Evolutionary conservation across 2,113 vertebrate genomes (phyloP), one percentile per base, ranked within the genome.

Genomic region (Mastomys coucha): DNA sequence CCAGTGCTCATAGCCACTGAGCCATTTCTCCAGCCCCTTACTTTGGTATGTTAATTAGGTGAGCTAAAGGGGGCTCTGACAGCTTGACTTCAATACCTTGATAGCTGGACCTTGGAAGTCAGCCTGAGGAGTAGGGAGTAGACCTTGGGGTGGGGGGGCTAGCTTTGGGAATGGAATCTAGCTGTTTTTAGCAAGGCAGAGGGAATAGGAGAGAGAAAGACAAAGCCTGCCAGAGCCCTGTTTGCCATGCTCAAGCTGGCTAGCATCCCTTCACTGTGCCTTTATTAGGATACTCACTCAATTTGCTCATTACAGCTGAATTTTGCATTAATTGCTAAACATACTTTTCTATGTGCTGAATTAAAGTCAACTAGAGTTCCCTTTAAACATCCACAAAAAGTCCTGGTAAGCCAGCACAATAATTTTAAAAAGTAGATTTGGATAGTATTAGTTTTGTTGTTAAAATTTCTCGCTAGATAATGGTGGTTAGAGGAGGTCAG

Each of bases 391-490:
- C 36, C 36, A 14, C 53, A 85, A 81, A 91, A 93, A 72, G 6
- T 76, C 86, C 80, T 92, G 45, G 31, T 58, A 81, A 92, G 9
- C 19, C 26, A 92, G 76, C 36, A 31, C 36, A 92, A 33, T 87
- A n/a, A 26, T 70, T 91, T 2, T 78, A 36, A 45, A 58, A 49
- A 36, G 10, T 9, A 36, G 36, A 13, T 28, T 73, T 56, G 20
- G 49, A 28, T 58, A 51, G 22, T 73, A 22, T 24, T 45, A 49
- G 16, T 58, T 51, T 82, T 26, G 69, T 81, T 56, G 70, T 84
- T 93, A 80, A 39, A 87, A 91, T 89, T n/a, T 95, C 36, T 93
- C 63, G 85, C 85, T 17, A 88, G 67, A 31, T 33, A 53, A 11
- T 49, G 26, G 45, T 85, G 42, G 82, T 31, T 84, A 84, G n/a